Percentiles rank a stretch among this genome's conserved stretches.
Conservation (phyloP, 1,140 invertebrate genomes). For the Triops longicaudatus region DNA sequence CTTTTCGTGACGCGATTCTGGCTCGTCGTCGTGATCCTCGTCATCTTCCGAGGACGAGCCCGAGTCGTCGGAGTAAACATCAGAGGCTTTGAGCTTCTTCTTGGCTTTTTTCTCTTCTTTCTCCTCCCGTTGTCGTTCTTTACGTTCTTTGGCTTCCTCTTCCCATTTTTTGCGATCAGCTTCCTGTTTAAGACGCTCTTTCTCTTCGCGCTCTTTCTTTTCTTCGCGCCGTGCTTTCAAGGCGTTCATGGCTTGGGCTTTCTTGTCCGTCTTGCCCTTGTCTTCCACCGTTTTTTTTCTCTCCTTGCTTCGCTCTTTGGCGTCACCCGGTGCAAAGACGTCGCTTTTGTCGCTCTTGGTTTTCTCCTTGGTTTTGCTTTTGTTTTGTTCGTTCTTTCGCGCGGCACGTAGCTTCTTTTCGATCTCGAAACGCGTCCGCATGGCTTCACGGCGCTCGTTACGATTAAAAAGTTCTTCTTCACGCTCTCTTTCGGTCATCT, state of each 20-base stretch:
- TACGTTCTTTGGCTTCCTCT: constrained; percentile 36
- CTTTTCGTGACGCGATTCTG: neutral
- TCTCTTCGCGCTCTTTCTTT: constrained; percentile 57
- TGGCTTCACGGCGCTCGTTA: constrained; percentile 83
- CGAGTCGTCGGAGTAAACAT: constrained; percentile 93
- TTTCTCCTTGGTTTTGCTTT: constrained; percentile 41
- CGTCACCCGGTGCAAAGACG: constrained; percentile 51
- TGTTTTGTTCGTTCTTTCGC: constrained; percentile 68
- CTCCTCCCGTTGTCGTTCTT: constrained; percentile 31
- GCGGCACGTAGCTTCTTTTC: constrained; percentile 84
- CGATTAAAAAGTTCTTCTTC: constrained; percentile 96
- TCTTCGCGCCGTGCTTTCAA: constrained; percentile 83
- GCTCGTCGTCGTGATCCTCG: constrained; percentile 35
- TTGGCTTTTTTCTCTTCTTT: constrained; percentile 44
- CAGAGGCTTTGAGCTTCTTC: constrained; percentile 76
- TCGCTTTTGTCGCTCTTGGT: constrained; percentile 42
- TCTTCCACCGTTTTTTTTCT: constrained; percentile 85
- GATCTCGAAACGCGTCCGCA: constrained; percentile 92
- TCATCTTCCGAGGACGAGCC: constrained; percentile 62
- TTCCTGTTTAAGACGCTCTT: constrained; percentile 48
- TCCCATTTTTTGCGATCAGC: constrained; percentile 40
- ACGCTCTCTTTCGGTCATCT: constrained; percentile 92
- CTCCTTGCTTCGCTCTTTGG: constrained; percentile 74
- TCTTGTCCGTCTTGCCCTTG: constrained; percentile 70
- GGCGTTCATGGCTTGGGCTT: constrained; percentile 83